These are phyloP conservation scores for Athalia rosae DNA, from an alignment of 2,888 invertebrate genomes.

Conservation along the genomic window DNA sequence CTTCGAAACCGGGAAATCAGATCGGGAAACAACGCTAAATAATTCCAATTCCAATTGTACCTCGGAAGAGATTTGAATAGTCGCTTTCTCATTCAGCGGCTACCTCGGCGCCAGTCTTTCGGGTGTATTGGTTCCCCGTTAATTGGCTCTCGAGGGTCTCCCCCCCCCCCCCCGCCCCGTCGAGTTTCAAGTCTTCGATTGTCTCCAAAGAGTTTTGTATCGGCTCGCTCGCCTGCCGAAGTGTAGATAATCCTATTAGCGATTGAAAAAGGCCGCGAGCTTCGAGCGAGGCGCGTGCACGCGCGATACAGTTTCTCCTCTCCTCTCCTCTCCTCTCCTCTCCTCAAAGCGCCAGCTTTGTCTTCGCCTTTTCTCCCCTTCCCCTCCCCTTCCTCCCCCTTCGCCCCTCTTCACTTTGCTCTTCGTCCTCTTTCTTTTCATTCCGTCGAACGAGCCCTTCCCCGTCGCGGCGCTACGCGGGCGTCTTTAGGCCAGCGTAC, in stretches of 20 bases:
- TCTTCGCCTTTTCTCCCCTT: background rate
- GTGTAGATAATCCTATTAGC: slow-evolving; percentile 45
- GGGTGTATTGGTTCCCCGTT: slow-evolving; percentile 62
- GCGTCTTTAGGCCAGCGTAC: background rate
- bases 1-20: background rate
- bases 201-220: slow-evolving; percentile 49
- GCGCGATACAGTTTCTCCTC: slow-evolving; percentile 7
- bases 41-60: slow-evolving; percentile 69
- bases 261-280: slow-evolving; percentile 31
- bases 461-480: background rate
- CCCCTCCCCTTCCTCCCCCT: background rate
- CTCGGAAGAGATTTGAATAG: slow-evolving; percentile 62
- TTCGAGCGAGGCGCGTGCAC: slow-evolving; percentile 21
- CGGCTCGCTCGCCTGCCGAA: slow-evolving; percentile 35
- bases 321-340: background rate
- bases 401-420: background rate
- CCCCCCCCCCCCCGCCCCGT: too few relatives aligned
- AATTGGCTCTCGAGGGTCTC: slow-evolving; percentile 56
- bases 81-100: slow-evolving; percentile 62
- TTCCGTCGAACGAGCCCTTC: background rate
- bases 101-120: slow-evolving; percentile 52
- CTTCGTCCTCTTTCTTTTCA: too few relatives aligned
- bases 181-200: slow-evolving; percentile 54
- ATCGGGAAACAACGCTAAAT: slow-evolving; percentile 58
- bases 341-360: slow-evolving; percentile 3